These are phyloP conservation scores for Sylvilagus floridanus DNA, from an alignment of 2,797 vertebrate genomes.

Conservation along the genomic window DNA sequence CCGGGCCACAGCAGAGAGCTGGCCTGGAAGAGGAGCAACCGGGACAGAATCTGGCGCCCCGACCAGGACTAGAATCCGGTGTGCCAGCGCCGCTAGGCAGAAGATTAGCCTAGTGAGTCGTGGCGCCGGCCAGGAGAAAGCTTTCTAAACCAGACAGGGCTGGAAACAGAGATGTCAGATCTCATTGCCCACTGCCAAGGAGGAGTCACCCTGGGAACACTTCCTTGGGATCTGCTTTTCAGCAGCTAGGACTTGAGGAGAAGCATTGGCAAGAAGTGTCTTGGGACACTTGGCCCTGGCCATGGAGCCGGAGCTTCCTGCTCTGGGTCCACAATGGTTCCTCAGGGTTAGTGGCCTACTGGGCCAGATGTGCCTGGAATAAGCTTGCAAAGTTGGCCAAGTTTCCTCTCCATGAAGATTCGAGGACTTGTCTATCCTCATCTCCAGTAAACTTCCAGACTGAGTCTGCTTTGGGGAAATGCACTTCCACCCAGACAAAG, in stretches of 20 bases:
- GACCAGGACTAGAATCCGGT: too few relatives aligned
- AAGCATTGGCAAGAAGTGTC: neutral
- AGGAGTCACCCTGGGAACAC: neutral
- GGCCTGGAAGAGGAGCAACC: too few relatives aligned
- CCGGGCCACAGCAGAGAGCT: too few relatives aligned
- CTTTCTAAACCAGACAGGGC: neutral
- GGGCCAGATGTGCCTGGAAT: neutral
- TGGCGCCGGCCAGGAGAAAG: too few relatives aligned
- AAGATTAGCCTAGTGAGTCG: too few relatives aligned
- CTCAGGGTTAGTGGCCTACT: neutral
- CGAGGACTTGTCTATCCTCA: too few relatives aligned
- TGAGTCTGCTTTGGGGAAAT: neutral
- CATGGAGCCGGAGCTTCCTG: neutral
- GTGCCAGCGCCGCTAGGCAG: too few relatives aligned
- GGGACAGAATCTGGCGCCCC: too few relatives aligned
- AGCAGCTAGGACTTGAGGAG: neutral
- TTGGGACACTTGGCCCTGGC: neutral
- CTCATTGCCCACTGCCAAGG: neutral
- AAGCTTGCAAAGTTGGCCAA: neutral
- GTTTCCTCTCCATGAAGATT: neutral
- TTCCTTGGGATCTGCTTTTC: neutral
- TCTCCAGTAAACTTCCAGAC: too few relatives aligned
- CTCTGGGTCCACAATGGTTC: neutral
- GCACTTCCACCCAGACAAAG: too few relatives aligned
- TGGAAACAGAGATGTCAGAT: neutral